Conservation (phyloP, 2,888 invertebrate species). For the Mesorhabditis belari region DNA sequence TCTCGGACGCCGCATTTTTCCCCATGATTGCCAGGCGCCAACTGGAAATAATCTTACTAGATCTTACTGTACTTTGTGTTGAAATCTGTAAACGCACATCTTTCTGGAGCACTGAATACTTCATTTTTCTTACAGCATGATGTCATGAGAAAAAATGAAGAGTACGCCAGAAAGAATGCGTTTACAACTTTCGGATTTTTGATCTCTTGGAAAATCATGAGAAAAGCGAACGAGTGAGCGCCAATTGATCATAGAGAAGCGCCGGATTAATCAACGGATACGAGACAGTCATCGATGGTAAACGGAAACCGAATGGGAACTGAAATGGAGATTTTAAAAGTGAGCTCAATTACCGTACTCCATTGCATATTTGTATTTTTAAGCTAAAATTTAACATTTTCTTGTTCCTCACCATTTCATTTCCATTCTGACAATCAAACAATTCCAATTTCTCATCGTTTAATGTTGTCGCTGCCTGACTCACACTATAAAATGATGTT, state of each 20-base stretch:
- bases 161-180: too few relatives aligned
- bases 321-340: background rate
- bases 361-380: background rate
- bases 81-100: background rate
- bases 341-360: background rate
- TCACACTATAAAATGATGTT: too few relatives aligned
- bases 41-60: too few relatives aligned
- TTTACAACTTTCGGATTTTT: background rate
- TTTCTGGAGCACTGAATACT: background rate
- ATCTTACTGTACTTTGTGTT: too few relatives aligned
- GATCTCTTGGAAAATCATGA: background rate
- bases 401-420: too few relatives aligned
- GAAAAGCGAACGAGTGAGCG: constrained; percentile 17
- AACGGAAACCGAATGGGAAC: background rate
- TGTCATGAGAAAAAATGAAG: background rate
- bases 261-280: constrained; percentile 5
- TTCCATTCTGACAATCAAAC: too few relatives aligned
- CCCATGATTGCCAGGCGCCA: constrained; percentile 51
- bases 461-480: too few relatives aligned
- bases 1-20: constrained; percentile 83
- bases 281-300: background rate
- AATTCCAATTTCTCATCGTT: too few relatives aligned
- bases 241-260: constrained; percentile 33
- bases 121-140: constrained; percentile 3
- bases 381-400: background rate